Evolutionary conservation across 2,113 vertebrate species (phyloP), one percentile per base, ranked within the genome.

Genomic region (Bolborhynchus lineola): DNA sequence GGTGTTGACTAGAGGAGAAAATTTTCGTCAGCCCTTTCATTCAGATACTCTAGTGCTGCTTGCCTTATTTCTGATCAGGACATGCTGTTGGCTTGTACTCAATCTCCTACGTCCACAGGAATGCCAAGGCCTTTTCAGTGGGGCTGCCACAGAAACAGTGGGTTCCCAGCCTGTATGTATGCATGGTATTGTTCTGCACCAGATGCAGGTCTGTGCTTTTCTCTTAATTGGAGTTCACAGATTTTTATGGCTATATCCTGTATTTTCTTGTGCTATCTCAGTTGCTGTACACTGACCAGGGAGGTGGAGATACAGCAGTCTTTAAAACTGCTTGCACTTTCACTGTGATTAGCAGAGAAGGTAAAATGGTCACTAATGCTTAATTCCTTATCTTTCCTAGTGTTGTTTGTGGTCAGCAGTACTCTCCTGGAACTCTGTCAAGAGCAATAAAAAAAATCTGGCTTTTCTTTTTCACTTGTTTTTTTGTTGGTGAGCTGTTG

Each of bases 61-160:
- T 83, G n/a, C 63, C 42, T 76, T 59, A 10, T 25, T 71, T 91
- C 63, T 88, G 28, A 7, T 37, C 39, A 63, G 49, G 62, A 10
- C 42, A 2, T 64, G 70, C 44, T 49, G 3, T 21, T 93, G 74
- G 7, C 29, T 57, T 85, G n/a, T 41, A 16, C 42, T 70, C 11
- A n/a, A 0, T 11, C 24, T 75, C 12, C 37, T 42, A 31, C 23
- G 17, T 46, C 47, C 67, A 6, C 7, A 67, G 33, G 33, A 87
- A 37, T 0, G 0, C n/a, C 31, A 29, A 39, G 44, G n/a, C 8
- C 13, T 72, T 90, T 72, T 47, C 7, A 2, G 23, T 35, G 33
- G 29, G 26, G 2, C 63, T 86, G 47, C 39, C 1, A 2, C 55
- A 52, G n/a, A 29, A 2, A 18, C 16, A 82, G 53, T 7, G 21